Evolutionary conservation across 2,797 vertebrate genomes (phyloP), one percentile per base, ranked within the genome.

Genomic region (Falco columbarius): DNA sequence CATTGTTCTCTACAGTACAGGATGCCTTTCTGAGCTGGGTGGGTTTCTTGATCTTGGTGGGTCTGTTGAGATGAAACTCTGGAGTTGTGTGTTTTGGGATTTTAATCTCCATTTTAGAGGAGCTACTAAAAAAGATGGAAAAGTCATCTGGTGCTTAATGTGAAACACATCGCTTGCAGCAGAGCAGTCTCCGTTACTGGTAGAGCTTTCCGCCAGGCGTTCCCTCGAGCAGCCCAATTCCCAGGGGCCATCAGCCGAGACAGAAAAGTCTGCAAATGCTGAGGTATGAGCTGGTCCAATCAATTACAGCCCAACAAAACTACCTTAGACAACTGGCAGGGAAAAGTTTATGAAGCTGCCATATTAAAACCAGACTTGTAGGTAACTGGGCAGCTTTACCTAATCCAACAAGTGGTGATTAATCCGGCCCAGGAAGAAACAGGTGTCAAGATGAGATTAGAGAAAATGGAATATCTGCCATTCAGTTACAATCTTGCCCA

Each of bases 361-460:
- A 0, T 74, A 81, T 54, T 74, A 46, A 86, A 96, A 84, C 34
- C 77, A 92, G 81, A 88, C 55, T 80, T 59, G 42, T 32, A 52
- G 47, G 38, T n/a, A 56, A 67, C 76, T n/a, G 47, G 66, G 81
- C 56, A 85, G 42, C 49, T 88, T 87, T 88, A 82, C 54, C 61
- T 66, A 19, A 93, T 14, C 34, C 18, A 3, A 51, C 65, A 75
- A 71, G 29, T 5, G 30, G 21, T 92, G 83, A 56, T 93, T 87
- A 96, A 87, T 71, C 80, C 92, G 87, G 85, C 6, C 73, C 74
- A 87, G 68, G 55, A 81, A 79, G 76, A 66, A 95, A 62, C 83
- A 94, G 63, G 67, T 95, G 94, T 83, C 74, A 62, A 72, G 3
- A 66, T 8, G 86, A 81, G 71, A 83, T 66, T 49, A 26, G 76